Evolutionary conservation across 2,888 invertebrate genomes (phyloP), one percentile per base, ranked within the genome.

Genomic region (Drosophila falleni): DNA sequence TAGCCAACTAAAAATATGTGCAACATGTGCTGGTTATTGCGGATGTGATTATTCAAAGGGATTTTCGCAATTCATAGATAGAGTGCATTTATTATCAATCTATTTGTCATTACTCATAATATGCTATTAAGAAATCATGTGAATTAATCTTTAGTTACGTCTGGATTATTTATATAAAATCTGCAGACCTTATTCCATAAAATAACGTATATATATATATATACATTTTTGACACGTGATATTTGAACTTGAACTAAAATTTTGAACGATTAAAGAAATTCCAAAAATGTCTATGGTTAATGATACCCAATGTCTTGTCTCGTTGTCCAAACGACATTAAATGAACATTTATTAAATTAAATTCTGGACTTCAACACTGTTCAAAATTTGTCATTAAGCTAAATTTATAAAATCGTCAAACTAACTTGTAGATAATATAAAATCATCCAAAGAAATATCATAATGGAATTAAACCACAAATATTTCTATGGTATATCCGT

Each of bases 231-330:
- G 42, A n/a, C 71, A 62, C 56, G 49, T 59, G 58, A 41, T 37
- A 19, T 54, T 6, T 68, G 74, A 67, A 74, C 73, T 74, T 74
- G 74, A 74, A 68, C 74, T 49, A 39, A 37, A 39, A 67, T 68
- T 67, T 23, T 15, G 26, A 2, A 33, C 33, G 42, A 23, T 33
- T 13, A n/a, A 51, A 42, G 51, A 60, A 65, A 41, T 61, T 42
- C 42, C n/a, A 15, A 51, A 56, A 33, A 23, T 60, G 60, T 31
- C 33, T 59, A 13, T 35, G 15, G 42, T 46, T 64, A 35, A 71
- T 59, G 26, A 49, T 37, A 13, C 26, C 33, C 53, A 41, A 42
- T 46, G 44, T n/a, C 33, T 26, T 5, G 33, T 66, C 10, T 6
- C 41, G 23, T 16, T 60, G n/a, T 23, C 19, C 26, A 44, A 51